Conservation (phyloP, 2,797 vertebrate genomes). For the Lycodopsis pacificus region DNA sequence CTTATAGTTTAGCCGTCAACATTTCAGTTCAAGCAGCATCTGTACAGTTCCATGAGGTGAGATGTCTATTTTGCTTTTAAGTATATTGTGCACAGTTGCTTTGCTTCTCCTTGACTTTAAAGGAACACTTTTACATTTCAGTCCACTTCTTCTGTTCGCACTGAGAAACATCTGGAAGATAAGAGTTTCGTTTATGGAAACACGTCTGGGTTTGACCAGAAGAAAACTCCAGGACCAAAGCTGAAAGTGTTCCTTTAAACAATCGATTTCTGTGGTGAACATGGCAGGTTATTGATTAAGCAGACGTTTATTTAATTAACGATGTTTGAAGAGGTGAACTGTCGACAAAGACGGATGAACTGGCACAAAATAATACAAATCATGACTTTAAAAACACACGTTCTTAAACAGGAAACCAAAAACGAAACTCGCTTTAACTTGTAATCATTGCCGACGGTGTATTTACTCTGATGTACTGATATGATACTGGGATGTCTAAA, state of each 20-base stretch:
- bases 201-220: neutral
- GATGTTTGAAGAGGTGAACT: constrained; percentile 14
- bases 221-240: constrained; percentile 6
- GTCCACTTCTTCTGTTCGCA: neutral
- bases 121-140: constrained; percentile 3
- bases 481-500: neutral
- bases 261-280: constrained; percentile 13
- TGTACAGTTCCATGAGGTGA: constrained; percentile 25
- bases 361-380: neutral
- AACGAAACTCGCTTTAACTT: neutral
- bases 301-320: constrained; percentile 16
- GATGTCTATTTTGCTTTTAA: neutral
- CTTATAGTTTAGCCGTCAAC: constrained; percentile 19
- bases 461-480: neutral
- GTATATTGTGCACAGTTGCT: constrained; percentile 6
- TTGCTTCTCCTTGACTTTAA: constrained; percentile 18
- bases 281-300: constrained; percentile 19
- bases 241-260: constrained; percentile 12
- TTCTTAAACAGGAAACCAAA: neutral
- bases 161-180: too few relatives aligned
- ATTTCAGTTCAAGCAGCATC: constrained; percentile 19
- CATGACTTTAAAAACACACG: neutral
- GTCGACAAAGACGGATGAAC: neutral
- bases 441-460: neutral
- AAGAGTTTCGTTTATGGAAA: too few relatives aligned